Evolutionary conservation across 2,797 vertebrate species (phyloP).

Genomic region (Danio aesculapii): DNA sequence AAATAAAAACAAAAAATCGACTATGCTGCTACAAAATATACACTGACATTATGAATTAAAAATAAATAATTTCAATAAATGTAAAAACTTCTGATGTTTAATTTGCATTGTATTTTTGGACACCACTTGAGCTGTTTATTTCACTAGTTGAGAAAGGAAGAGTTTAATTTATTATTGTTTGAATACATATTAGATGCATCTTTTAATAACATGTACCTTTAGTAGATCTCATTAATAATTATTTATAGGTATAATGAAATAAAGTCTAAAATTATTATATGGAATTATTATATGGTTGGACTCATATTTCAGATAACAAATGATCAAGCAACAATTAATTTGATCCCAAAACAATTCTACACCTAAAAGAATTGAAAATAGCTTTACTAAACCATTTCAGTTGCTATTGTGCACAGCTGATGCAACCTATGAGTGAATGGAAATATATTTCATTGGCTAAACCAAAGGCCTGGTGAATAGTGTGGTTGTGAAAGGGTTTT

Average conservation of each 20-base stretch:
- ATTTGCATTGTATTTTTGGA: not conserved
- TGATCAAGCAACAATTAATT: not conserved
- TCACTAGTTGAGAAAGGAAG: not conserved
- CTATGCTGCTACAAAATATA: too few relatives aligned
- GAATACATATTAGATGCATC: too few relatives aligned
- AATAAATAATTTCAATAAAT: too few relatives aligned
- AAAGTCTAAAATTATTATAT: too few relatives aligned
- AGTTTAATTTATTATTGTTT: too few relatives aligned
- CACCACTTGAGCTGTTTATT: not conserved
- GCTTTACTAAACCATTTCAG: not conserved
- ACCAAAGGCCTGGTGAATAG: not conserved
- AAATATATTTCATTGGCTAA: not conserved
- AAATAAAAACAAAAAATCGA: conserved; percentile 3
- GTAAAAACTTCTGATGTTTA: not conserved
- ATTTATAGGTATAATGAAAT: too few relatives aligned
- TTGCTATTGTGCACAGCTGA: not conserved
- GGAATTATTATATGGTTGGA: too few relatives aligned
- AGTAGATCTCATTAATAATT: too few relatives aligned
- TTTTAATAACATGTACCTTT: too few relatives aligned
- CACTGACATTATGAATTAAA: too few relatives aligned
- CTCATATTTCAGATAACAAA: not conserved
- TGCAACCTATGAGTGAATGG: not conserved
- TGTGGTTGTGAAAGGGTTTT: not conserved
- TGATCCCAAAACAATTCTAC: not conserved
- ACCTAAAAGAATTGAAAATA: not conserved